A percentile compares a stretch with the other conserved stretches of the same genome.
These are phyloP conservation scores for Protophormia terraenovae DNA, from an alignment of 2,888 invertebrate genomes.

Conservation along the genomic window DNA sequence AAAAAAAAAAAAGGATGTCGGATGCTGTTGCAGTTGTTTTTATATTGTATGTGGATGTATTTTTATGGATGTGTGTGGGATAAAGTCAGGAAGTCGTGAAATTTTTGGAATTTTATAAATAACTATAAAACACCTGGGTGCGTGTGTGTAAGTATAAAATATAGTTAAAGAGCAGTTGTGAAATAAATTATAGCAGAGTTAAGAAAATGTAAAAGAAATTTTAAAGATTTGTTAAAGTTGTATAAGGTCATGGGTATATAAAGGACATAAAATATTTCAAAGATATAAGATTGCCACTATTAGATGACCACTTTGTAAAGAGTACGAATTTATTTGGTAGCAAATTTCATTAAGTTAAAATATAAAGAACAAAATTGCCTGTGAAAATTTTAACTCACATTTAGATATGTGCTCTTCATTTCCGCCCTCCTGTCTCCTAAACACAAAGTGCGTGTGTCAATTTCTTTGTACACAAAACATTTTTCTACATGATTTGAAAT, in stretches of 20 bases:
- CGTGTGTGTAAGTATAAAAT: neutral
- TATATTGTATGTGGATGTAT: neutral
- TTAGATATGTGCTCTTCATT: neutral
- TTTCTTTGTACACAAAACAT: neutral
- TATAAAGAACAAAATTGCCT: too few relatives aligned
- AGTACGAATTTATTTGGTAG: too few relatives aligned
- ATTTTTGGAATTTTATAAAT: constrained; percentile 43
- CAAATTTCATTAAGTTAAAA: too few relatives aligned
- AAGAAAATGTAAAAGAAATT: too few relatives aligned
- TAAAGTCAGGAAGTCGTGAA: constrained; percentile 60
- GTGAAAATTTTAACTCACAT: neutral
- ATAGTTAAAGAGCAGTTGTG: neutral
- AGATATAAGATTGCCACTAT: too few relatives aligned
- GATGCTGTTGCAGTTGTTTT: constrained; percentile 10
- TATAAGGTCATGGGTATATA: too few relatives aligned
- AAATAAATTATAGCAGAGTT: neutral
- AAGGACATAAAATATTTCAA: too few relatives aligned
- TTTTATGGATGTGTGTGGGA: constrained; percentile 29
- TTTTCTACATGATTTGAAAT: constrained; percentile 25
- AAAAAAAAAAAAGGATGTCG: constrained; percentile 53
- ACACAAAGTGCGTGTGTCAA: neutral
- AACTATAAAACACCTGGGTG: constrained; percentile 54
- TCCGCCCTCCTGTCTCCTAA: neutral
- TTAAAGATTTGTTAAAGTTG: too few relatives aligned
- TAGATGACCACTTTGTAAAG: too few relatives aligned